Evolutionary conservation across 2,888 invertebrate species (phyloP), one percentile per base, ranked within the genome.

Genomic region (Tineola bisselliella): DNA sequence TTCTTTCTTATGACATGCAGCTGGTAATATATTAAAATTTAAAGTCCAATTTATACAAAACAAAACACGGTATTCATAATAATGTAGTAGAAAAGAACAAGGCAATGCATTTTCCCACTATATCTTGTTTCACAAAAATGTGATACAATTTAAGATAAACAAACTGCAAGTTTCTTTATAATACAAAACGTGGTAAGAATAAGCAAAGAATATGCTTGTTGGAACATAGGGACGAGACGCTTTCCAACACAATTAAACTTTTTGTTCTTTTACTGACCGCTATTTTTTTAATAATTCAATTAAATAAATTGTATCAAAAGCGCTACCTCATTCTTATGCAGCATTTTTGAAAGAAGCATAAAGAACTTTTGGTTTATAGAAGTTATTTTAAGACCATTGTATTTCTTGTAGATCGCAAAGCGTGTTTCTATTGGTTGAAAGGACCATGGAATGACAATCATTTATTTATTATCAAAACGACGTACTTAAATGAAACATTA

Each of bases 61-160:
- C 48, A 48, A 17, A 48, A 48, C 13, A 48, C 8, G 15, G 15
- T 48, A 6, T 6, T 25, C 25, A 25, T 25, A 13, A 48, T 17
- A 38, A 48, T n/a, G 48, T 15, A 48, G 15, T 48, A 48, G 13
- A 48, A 38, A 1, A 48, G 48, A 48, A 48, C 15, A 48, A 17
- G 48, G 15, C 48, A 17, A 15, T 48, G 15, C 48, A 48, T 17
- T 17, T 15, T 48, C 17, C 15, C 10, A 48, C 48, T 17, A 48
- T 48, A 54, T 54, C 25, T 25, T 25, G 54, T 54, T 54, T 54
- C 54, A 19, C 25, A 25, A 54, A 54, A 54, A 54, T 54, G 19
- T 25, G 54, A 54, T 54, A 54, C 54, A 54, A 54, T 54, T 54
- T 54, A 25, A 54, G 54, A 54, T 54, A 54, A 48, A 48, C 48